Evolutionary conservation across 2,797 vertebrate species (phyloP).

Genomic region (Anolis apletophallus): DNA sequence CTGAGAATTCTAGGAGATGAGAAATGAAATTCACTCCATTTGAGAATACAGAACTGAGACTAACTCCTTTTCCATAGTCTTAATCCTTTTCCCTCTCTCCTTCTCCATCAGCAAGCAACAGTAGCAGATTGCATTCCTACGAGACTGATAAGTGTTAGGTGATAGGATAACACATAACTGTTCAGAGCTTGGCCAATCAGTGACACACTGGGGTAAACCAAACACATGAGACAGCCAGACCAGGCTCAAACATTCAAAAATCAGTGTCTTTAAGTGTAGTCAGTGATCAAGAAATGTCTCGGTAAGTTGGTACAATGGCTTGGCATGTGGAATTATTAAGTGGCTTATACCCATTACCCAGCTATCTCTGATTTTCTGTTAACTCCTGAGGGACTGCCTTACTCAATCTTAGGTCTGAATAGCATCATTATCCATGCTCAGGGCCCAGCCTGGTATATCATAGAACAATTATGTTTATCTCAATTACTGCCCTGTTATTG

Average conservation of each 20-base stretch:
- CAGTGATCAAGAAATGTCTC: background rate
- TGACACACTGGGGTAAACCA: background rate
- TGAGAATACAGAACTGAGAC: no score
- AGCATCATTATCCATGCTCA: background rate
- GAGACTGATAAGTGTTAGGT: no score
- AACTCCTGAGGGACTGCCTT: background rate
- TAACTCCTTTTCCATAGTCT: no score
- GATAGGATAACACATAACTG: no score
- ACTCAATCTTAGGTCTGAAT: no score
- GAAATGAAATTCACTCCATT: no score
- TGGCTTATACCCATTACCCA: background rate
- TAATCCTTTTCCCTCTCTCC: no score
- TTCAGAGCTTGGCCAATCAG: no score
- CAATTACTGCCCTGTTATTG: background rate
- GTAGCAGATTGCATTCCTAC: no score
- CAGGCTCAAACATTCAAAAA: background rate
- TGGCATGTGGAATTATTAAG: background rate
- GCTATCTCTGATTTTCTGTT: background rate
- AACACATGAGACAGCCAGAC: background rate
- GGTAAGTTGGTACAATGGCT: background rate
- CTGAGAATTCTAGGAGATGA: no score
- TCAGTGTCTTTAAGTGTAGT: background rate
- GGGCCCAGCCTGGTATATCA: slow-evolving; percentile 18
- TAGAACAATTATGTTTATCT: background rate
- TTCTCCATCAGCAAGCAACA: no score